These are phyloP conservation scores for Pomatorhinus ruficollis DNA, from an alignment of 2,113 vertebrate species.

Conservation along the genomic window DNA sequence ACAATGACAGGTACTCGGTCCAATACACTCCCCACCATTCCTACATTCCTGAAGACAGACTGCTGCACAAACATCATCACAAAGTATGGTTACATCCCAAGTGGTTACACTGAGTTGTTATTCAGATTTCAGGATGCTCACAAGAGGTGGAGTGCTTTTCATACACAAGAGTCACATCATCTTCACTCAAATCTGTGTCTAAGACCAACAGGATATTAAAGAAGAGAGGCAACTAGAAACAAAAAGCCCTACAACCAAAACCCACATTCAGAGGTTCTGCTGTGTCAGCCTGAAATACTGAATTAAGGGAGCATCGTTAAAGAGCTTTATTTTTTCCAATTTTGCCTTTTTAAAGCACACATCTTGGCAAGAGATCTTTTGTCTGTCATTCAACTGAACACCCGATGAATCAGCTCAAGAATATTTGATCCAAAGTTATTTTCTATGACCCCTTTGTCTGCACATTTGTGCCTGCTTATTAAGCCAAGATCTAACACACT, in stretches of 20 bases:
- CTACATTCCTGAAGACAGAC: conserved; percentile 89
- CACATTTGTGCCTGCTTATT: not conserved
- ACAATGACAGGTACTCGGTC: conserved; percentile 83
- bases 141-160: not conserved
- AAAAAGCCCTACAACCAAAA: not conserved
- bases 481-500: not conserved
- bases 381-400: not conserved
- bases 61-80: conserved; percentile 68
- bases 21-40: conserved; percentile 87
- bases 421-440: not conserved
- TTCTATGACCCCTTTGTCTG: not conserved
- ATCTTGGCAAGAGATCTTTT: not conserved
- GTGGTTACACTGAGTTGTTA: not conserved
- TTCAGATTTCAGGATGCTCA: not conserved
- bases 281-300: not conserved
- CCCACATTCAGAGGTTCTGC: not conserved
- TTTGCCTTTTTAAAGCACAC: not conserved
- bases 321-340: not conserved
- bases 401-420: not conserved
- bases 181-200: not conserved
- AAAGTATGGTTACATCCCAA: not conserved
- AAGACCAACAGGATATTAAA: not conserved
- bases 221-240: not conserved
- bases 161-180: not conserved
- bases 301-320: not conserved